Evolutionary conservation across 2,797 vertebrate species (phyloP).

Genomic region (Phrynocephalus vlangalii): DNA sequence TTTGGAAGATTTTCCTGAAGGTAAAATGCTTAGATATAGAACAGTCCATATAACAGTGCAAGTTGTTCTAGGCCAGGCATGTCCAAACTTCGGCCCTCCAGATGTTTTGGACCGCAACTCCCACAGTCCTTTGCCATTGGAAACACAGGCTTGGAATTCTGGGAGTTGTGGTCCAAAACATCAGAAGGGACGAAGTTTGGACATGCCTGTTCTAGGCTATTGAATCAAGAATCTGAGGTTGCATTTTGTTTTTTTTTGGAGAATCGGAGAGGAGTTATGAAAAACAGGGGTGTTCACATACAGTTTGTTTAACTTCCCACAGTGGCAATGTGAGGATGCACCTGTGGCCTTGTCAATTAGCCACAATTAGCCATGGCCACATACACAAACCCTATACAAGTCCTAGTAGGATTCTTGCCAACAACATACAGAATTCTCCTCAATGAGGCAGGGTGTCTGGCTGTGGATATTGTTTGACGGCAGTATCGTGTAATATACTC

Average conservation of each 20-base stretch:
- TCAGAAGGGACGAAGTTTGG: too few species aligned
- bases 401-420: background rate
- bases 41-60: background rate
- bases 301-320: too few species aligned
- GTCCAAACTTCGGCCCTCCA: too few species aligned
- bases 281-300: background rate
- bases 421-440: background rate
- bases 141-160: too few species aligned
- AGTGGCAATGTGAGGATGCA: too few species aligned
- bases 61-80: background rate
- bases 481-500: too few species aligned
- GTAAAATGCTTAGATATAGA: background rate
- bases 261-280: background rate
- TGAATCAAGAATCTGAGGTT: background rate
- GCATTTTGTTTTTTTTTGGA: background rate
- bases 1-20: background rate
- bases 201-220: background rate
- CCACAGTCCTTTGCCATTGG: too few species aligned
- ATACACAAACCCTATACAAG: too few species aligned
- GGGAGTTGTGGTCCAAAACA: too few species aligned
- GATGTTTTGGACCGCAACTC: too few species aligned
- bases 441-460: background rate
- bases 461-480: background rate
- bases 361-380: too few species aligned
- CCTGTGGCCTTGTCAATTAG: too few species aligned